A percentile compares a stretch with the other conserved stretches of the same genome.
Conservation (phyloP, 1,140 invertebrate genomes). For the Mactra quadrangularis region DNA sequence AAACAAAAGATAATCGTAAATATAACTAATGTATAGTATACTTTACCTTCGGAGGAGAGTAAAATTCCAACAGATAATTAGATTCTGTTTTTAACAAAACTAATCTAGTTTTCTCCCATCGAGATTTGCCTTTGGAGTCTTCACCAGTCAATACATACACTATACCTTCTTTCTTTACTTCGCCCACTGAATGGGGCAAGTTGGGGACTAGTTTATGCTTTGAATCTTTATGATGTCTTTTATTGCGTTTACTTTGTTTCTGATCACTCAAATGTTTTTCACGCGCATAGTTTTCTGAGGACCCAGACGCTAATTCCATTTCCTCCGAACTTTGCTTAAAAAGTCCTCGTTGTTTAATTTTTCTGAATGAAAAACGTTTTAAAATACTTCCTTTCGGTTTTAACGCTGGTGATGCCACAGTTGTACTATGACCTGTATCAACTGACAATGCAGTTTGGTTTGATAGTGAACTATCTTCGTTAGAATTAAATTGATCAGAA, state of each 20-base stretch:
- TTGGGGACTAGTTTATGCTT: constrained; percentile 90
- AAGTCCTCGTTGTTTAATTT: constrained; percentile 90
- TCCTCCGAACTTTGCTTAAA: constrained; percentile 97
- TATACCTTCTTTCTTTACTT: constrained; percentile 95
- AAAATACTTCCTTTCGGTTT: constrained; percentile 91
- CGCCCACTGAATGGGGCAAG: constrained; percentile 77
- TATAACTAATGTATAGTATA: too few species aligned
- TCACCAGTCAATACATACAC: constrained; percentile 91
- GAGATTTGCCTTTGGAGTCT: constrained; percentile 95
- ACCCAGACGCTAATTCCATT: constrained; percentile 87
- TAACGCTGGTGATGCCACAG: constrained; percentile 87
- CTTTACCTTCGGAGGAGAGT: constrained; percentile 95
- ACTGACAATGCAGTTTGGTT: constrained; percentile 71
- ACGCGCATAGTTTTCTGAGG: constrained; percentile 77
- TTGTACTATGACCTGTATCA: constrained; percentile 65
- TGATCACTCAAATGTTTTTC: constrained; percentile 68
- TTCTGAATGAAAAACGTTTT: constrained; percentile 91
- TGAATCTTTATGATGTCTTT: constrained; percentile 92
- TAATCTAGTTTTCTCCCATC: constrained; percentile 97
- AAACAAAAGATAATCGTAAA: too few species aligned
- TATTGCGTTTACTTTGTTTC: constrained; percentile 77
- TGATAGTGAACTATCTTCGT: constrained; percentile 88
- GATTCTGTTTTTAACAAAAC: constrained; percentile 95
- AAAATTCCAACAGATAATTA: constrained; percentile 98
- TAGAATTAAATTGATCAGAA: constrained; percentile 83